phyloP scores from a whole-genome alignment of 2,797 vertebrate genomes.

The Coendou prehensilis region DNA sequence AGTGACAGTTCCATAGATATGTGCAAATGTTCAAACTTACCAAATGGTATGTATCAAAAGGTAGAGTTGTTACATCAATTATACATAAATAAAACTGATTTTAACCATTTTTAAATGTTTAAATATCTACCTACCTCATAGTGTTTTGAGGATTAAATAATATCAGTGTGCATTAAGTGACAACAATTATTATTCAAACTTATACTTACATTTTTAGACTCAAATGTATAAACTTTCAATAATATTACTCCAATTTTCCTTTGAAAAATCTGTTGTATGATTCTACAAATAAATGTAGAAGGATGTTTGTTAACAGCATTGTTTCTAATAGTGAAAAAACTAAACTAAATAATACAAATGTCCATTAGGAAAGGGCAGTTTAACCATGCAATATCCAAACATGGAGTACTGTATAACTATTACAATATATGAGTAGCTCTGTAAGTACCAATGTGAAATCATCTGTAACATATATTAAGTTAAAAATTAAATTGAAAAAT shows the following conservation, averaged over 20 bases:
- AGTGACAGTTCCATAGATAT: neutral
- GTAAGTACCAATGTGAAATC: conserved; percentile 5
- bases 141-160: neutral
- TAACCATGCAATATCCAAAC: neutral
- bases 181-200: conserved; percentile 29
- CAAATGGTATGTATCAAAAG: neutral
- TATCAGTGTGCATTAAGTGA: neutral
- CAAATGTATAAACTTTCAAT: conserved; percentile 8
- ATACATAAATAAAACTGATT: neutral
- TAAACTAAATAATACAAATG: neutral
- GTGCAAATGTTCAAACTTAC: neutral
- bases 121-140: neutral
- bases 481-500: conserved; percentile 2
- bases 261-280: neutral
- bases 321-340: neutral
- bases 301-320: neutral
- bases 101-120: neutral
- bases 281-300: conserved; percentile 42
- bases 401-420: neutral
- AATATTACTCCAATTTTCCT: conserved; percentile 14
- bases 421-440: conserved; percentile 38
- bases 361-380: neutral
- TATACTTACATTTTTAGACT: conserved; percentile 50
- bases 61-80: neutral
- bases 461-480: conserved; percentile 15